phyloP scores from a whole-genome alignment of 2,113 vertebrate species.

The Alouatta palliata region DNA sequence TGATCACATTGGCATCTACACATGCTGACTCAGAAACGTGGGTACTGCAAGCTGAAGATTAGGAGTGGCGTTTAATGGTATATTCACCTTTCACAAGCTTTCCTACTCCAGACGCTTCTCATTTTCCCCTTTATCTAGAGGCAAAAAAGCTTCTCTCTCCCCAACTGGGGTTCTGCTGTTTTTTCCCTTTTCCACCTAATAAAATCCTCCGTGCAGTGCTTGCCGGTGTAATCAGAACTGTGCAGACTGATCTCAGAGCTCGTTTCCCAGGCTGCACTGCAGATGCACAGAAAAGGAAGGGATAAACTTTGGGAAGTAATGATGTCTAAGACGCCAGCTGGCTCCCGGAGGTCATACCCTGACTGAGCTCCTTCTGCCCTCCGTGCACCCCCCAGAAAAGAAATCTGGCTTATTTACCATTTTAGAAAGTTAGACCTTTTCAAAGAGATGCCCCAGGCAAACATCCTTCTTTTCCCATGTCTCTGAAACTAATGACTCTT shows the following conservation, averaged over 20 bases:
- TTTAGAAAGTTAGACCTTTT: conserved; percentile 77
- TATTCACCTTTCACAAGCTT: conserved; percentile 48
- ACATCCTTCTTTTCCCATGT: conserved; percentile 58
- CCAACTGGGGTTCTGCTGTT: not conserved
- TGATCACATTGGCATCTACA: not conserved
- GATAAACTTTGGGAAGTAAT: conserved; percentile 46
- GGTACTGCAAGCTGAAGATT: conserved; percentile 56
- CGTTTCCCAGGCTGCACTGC: not conserved
- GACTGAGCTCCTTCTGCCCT: conserved; percentile 37
- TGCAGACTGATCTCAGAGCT: conserved; percentile 11
- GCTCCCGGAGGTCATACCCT: conserved; percentile 61
- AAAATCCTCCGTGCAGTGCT: not conserved
- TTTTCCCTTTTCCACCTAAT: conserved; percentile 44
- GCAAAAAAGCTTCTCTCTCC: conserved; percentile 53
- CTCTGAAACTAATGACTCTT: conserved; percentile 74
- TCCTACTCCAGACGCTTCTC: conserved; percentile 57
- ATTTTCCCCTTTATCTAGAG: conserved; percentile 70
- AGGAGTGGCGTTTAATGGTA: not conserved
- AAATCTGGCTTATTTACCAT: conserved; percentile 77
- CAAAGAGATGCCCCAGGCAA: conserved; percentile 76
- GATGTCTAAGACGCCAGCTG: conserved; percentile 49
- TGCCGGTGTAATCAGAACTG: conserved; percentile 61
- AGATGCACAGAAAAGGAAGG: not conserved
- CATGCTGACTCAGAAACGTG: not conserved
- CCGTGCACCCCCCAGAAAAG: not conserved